These are phyloP conservation scores for Anoplopoma fimbria DNA, from an alignment of 2,113 vertebrate species.

Conservation along the genomic window DNA sequence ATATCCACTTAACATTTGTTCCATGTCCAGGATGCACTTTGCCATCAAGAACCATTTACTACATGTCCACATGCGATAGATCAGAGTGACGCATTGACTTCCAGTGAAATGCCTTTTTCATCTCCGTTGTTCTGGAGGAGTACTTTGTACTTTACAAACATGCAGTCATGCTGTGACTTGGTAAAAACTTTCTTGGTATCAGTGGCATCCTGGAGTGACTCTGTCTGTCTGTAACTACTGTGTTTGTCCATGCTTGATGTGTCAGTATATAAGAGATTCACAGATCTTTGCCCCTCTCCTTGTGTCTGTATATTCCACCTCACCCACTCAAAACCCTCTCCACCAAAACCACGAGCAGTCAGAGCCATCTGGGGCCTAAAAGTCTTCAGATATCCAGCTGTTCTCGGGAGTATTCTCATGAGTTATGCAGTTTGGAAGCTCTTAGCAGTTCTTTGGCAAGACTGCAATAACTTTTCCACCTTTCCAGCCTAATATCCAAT, in stretches of 20 bases:
- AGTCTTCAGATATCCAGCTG: slow-evolving; percentile 46
- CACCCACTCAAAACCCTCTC: slow-evolving; percentile 44
- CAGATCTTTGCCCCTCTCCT: slow-evolving; percentile 64
- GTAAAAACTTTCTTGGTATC: slow-evolving; percentile 62
- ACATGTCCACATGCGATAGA: slow-evolving; percentile 10
- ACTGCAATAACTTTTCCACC: slow-evolving; percentile 43
- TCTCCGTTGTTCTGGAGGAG: slow-evolving; percentile 38
- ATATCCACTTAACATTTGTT: slow-evolving; percentile 83
- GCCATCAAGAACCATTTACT: slow-evolving; percentile 55
- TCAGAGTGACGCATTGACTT: slow-evolving; percentile 40
- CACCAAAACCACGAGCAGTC: slow-evolving; percentile 40
- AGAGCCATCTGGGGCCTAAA: slow-evolving; percentile 43
- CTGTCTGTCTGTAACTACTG: slow-evolving; percentile 75
- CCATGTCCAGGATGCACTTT: slow-evolving; percentile 76
- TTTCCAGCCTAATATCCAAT: slow-evolving; percentile 16
- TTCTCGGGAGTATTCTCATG: slow-evolving; percentile 32
- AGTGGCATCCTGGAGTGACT: slow-evolving; percentile 76
- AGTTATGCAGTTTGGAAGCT: slow-evolving; percentile 35
- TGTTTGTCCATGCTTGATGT: slow-evolving; percentile 81
- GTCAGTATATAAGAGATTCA: slow-evolving; percentile 80
- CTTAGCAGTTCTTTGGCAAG: slow-evolving; percentile 43
- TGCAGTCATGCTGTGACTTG: slow-evolving; percentile 45
- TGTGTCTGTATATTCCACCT: slow-evolving; percentile 60
- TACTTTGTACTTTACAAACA: slow-evolving; percentile 14
- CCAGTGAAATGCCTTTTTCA: slow-evolving; percentile 62